Conservation (phyloP, 2,113 vertebrate species). For the Elachura formosa region DNA sequence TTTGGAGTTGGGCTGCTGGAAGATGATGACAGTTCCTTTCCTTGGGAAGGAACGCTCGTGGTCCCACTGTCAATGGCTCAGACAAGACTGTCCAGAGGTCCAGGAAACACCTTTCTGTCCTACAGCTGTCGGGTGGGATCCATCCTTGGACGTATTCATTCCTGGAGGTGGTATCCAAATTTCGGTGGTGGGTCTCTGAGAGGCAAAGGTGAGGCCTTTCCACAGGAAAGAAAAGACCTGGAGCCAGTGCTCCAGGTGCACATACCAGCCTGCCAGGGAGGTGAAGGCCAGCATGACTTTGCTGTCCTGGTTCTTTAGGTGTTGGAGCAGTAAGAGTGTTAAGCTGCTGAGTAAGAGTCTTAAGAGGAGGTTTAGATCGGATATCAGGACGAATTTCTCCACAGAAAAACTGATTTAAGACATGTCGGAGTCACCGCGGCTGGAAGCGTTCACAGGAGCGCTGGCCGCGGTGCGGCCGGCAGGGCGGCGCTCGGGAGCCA, state of each 20-base stretch:
- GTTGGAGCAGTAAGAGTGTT: not conserved
- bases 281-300: not conserved
- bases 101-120: not conserved
- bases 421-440: no score
- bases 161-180: not conserved
- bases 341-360: no score
- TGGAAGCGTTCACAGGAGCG: not conserved
- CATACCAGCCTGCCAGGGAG: no score
- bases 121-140: not conserved
- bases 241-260: not conserved
- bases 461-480: not conserved
- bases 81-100: not conserved
- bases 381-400: not conserved
- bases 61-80: fast-evolving
- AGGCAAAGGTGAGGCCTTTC: not conserved
- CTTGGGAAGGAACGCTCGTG: not conserved
- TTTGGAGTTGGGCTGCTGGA: not conserved
- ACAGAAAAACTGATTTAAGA: not conserved
- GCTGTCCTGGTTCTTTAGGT: not conserved
- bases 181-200: not conserved
- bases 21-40: not conserved
- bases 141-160: not conserved
- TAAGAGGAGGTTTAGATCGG: not conserved
- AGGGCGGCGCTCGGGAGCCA: fast-evolving
- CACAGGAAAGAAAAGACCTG: not conserved